Percentiles rank a stretch among this genome's conserved stretches.
Conservation (phyloP, 2,888 invertebrate species). For the Galeruca laticollis region DNA sequence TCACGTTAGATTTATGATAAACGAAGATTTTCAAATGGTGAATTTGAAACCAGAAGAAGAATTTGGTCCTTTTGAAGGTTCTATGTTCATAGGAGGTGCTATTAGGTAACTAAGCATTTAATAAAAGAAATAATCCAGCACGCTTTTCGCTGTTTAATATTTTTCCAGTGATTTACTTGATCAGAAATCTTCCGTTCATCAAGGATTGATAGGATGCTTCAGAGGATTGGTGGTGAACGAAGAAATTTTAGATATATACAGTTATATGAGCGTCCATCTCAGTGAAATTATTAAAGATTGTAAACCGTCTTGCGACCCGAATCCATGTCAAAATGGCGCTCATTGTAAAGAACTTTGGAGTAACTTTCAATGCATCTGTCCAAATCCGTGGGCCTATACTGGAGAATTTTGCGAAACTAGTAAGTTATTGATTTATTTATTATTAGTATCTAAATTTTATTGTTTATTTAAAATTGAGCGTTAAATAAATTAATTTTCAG, state of each 20-base stretch:
- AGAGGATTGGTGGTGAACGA: slow-evolving; percentile 93
- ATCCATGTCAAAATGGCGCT: slow-evolving; percentile 93
- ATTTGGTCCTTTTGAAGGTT: slow-evolving; percentile 92
- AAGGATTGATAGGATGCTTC: slow-evolving; percentile 94
- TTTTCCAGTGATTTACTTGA: slow-evolving; percentile 77
- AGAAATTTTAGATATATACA: slow-evolving; percentile 90
- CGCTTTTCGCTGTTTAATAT: neutral
- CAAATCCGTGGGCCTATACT: slow-evolving; percentile 92
- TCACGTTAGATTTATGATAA: slow-evolving; percentile 93
- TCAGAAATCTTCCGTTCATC: slow-evolving; percentile 85
- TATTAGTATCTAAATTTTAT: too few species aligned
- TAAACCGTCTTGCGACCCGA: slow-evolving; percentile 93
- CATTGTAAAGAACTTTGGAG: slow-evolving; percentile 93
- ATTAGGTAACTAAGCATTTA: slow-evolving; percentile 77
- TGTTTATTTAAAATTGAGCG: neutral
- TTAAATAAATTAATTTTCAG: slow-evolving; percentile 66
- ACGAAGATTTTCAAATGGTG: slow-evolving; percentile 90
- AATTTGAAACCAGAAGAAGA: slow-evolving; percentile 87
- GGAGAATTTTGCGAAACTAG: slow-evolving; percentile 92
- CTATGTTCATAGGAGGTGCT: slow-evolving; percentile 94
- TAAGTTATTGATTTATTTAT: slow-evolving; percentile 63
- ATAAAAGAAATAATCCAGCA: neutral
- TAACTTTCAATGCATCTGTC: slow-evolving; percentile 91
- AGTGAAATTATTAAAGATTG: slow-evolving; percentile 94
- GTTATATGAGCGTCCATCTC: slow-evolving; percentile 91